These are phyloP conservation scores for Morus bassanus DNA, from an alignment of 2,797 vertebrate species.

Conservation along the genomic window DNA sequence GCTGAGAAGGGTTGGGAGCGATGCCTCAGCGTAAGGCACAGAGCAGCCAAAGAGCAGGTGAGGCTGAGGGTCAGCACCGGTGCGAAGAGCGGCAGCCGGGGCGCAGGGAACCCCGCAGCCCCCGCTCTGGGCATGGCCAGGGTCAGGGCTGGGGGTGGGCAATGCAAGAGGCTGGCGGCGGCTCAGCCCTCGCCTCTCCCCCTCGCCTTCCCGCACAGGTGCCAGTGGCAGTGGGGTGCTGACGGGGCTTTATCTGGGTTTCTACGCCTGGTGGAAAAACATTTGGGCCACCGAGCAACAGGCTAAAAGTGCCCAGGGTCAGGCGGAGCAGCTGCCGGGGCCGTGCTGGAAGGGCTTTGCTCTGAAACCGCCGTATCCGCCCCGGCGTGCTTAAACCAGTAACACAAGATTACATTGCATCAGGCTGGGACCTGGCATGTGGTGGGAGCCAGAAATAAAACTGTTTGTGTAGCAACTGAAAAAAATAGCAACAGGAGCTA, in stretches of 20 bases:
- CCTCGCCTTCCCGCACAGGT: rapidly evolving
- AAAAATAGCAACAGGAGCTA: slow-evolving; percentile 68
- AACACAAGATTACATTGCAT: neutral
- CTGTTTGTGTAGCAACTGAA: slow-evolving; percentile 77
- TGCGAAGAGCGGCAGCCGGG: neutral
- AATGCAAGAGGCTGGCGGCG: rapidly evolving
- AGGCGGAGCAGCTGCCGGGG: slow-evolving; percentile 61
- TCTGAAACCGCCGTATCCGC: neutral
- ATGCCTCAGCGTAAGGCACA: neutral
- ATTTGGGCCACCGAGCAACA: neutral
- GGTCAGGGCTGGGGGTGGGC: neutral
- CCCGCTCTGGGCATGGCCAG: rapidly evolving
- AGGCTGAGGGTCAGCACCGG: neutral
- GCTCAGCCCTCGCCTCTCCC: neutral
- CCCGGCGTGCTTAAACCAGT: neutral
- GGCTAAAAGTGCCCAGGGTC: neutral
- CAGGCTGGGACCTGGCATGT: slow-evolving; percentile 43
- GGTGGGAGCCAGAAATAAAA: slow-evolving; percentile 71
- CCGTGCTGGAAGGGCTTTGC: neutral
- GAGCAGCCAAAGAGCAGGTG: too few relatives aligned
- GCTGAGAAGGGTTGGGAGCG: rapidly evolving
- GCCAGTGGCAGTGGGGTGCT: neutral
- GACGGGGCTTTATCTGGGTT: neutral
- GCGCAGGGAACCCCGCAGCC: neutral
- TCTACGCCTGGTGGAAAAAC: neutral